Base-by-base conservation (phyloP, 1,140 invertebrate genomes). In the Charaxes varanes region DNA sequence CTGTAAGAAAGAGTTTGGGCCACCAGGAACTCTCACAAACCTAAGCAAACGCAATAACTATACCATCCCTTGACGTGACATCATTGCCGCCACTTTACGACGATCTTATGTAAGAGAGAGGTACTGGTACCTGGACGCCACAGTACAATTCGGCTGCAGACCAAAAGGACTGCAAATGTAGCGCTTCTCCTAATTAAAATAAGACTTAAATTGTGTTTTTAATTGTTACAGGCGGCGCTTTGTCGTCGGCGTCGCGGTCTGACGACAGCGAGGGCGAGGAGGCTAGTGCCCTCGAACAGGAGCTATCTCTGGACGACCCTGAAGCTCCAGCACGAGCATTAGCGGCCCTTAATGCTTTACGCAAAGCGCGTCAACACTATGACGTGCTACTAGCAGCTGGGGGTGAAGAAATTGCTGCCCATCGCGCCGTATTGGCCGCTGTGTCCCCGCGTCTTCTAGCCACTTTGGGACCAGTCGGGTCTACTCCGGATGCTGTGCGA, bases 391-490 rank as follows among this genome's bases (percentile, higher is more conserved):
- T 54, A 35, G 45, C 45, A 92, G 16, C 92, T 91, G 36, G 93
- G 88, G 23, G 92, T 92, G 81, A 92, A 93, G 12, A 94, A 72
- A 53, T 88, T 82, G 50, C 88, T 87, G 26, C 87, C 85, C 40
- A 93, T 87, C 41, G 73, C 56, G 43, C 63, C 57, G 49, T 56
- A 30, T 86, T 91, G 88, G 33, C 90, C 88, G 28, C 89, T 86
- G 10, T 64, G 6, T 76, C 90, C 87, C 88, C 16, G 89, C 88
- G 22, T 88, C 89, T 33, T 88, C 86, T 14, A 42, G 12, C 73
- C 31, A 41, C 52, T 24, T 40, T 49, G 21, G 45, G 35, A 17
- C 72, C 86, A 90, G 50, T 91, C 91, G 36, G 49, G 12, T 48
- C 38, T 15, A 30, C 47, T 11, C 43, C 31, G 18, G 38, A 14